phyloP scores from a whole-genome alignment of 2,797 vertebrate species.

The Argya squamiceps region DNA sequence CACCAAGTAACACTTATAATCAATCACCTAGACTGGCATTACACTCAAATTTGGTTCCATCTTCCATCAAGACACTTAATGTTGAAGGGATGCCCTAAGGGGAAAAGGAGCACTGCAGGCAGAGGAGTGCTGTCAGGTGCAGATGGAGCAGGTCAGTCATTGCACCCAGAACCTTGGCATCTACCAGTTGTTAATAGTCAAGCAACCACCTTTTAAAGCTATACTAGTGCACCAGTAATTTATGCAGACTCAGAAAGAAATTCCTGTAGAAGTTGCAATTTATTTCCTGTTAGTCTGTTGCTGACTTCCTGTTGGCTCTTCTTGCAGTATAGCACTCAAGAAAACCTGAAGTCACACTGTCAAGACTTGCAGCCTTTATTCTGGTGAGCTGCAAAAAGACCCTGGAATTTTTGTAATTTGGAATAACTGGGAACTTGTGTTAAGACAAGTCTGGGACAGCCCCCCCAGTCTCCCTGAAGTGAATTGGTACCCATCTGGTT shows the following conservation, averaged over 20 bases:
- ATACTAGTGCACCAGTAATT: neutral
- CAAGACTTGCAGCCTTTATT: neutral
- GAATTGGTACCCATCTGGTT: neutral
- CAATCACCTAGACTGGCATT: neutral
- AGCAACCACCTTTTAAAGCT: neutral
- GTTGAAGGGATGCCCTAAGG: neutral
- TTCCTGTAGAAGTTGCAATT: neutral
- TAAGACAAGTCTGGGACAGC: neutral
- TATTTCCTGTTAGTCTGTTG: neutral
- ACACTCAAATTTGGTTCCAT: accelerated
- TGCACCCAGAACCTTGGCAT: neutral
- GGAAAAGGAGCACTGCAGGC: neutral
- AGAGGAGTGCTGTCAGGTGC: neutral
- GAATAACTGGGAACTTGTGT: neutral
- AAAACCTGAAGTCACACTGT: neutral
- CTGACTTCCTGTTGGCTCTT: neutral
- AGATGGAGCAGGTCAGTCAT: neutral
- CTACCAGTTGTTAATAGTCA: neutral
- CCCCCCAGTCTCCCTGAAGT: neutral
- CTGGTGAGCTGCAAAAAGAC: neutral
- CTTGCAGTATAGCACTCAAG: neutral
- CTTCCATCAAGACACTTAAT: neutral
- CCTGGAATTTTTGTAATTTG: neutral
- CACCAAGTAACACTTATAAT: neutral
- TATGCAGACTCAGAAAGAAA: neutral